Conservation (phyloP, 1,140 invertebrate genomes). For the Thrips palmi region DNA sequence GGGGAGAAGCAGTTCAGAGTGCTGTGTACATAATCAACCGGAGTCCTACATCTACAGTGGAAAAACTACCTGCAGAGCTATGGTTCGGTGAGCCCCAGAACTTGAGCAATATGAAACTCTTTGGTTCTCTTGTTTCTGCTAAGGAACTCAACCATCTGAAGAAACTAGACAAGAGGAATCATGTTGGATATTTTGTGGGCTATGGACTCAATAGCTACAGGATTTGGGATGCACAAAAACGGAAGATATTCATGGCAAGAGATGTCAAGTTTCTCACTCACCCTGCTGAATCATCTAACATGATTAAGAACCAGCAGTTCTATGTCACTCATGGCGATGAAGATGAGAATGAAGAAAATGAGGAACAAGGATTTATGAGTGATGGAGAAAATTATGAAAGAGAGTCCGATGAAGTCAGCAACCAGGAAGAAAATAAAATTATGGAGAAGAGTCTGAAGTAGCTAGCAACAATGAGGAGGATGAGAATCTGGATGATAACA, state of each 20-base stretch:
- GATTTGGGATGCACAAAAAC: conserved; percentile 15
- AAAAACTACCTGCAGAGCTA: conserved; percentile 17
- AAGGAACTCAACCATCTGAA: conserved; percentile 14
- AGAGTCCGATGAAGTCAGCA: too few relatives aligned
- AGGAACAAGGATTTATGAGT: too few relatives aligned
- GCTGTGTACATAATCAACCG: conserved; percentile 18
- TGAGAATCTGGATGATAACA: too few relatives aligned
- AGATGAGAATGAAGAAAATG: too few relatives aligned
- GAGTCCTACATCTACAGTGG: conserved; percentile 11
- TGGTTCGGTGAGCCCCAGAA: conserved; percentile 18
- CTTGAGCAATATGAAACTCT: conserved; percentile 18
- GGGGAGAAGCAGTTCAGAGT: conserved; percentile 18
- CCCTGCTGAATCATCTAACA: too few relatives aligned
- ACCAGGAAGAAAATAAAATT: not conserved
- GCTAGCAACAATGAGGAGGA: too few relatives aligned
- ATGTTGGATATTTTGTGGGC: not conserved
- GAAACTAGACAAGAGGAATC: conserved; percentile 10
- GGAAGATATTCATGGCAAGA: conserved; percentile 13
- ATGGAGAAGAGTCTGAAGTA: too few relatives aligned
- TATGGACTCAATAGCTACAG: conserved; percentile 18
- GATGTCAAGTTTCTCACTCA: conserved; percentile 1
- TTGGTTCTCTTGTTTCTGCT: conserved; percentile 18
- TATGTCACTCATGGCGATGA: too few relatives aligned
- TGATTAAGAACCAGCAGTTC: too few relatives aligned
- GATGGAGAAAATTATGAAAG: too few relatives aligned